Evolutionary conservation across 2,113 vertebrate species (phyloP), one percentile per base, ranked within the genome.

Genomic region (Cyprinodon variegatus): DNA sequence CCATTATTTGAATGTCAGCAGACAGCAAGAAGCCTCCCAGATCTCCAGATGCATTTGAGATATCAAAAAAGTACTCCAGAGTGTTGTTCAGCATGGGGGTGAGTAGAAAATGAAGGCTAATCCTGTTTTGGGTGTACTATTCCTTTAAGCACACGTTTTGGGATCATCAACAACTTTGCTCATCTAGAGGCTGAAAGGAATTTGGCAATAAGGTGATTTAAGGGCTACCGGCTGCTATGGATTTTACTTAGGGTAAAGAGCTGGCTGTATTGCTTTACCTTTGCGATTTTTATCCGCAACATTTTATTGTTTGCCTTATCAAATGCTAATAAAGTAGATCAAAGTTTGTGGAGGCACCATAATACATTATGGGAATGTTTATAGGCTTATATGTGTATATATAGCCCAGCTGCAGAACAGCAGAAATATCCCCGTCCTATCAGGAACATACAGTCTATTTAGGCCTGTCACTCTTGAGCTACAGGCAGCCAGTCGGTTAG

Each of bases 401-500:
- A 57, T 15, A 10, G 20, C n/a, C 50, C 8, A 20, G 48, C 48
- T 53, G 48, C 48, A 53, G 48, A 53, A 53, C 48, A 5, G 48
- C 48, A 53, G 48, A 53, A 73, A 77, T 74, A 66, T 83, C 76
- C 57, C 41, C 77, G 66, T 81, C 72, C 79, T 81, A 76, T 79
- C 63, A 77, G 68, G 59, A 67, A 78, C 82, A 77, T 72, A 72
- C 77, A 84, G 72, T 85, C 87, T 88, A 80, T 86, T 82, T 85
- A 77, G 81, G 77, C 74, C 81, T 74, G 79, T 89, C 86, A 81
- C 75, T 85, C 61, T 78, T 72, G 20, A 71, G 50, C 53, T 72
- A 84, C 70, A 62, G 63, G 78, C 76, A 78, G 38, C 68, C 70
- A 79, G 40, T 70, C 70, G 73, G 77, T 43, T 12, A 41, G 61